These are phyloP conservation scores for Arothron firmamentum DNA, from an alignment of 2,113 vertebrate species.

Conservation along the genomic window DNA sequence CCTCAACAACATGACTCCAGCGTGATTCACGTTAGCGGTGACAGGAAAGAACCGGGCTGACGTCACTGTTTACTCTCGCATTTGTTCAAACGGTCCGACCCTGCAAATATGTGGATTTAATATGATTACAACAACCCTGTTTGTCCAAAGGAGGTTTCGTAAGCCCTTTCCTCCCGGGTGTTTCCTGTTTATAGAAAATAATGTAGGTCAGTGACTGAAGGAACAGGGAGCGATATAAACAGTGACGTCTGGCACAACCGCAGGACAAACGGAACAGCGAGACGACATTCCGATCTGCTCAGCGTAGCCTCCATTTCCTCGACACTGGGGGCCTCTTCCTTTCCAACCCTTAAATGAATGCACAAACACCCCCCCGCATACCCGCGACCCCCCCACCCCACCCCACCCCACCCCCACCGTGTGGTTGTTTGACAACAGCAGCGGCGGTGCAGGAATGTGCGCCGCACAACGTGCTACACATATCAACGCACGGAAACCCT, in stretches of 20 bases:
- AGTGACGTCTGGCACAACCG: no score
- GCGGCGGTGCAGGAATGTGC: slow-evolving; percentile 62
- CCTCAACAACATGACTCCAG: slow-evolving; percentile 1
- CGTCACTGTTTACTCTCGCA: no score
- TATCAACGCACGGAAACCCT: slow-evolving; percentile 42
- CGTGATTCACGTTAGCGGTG: no score
- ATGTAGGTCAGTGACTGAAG: no score
- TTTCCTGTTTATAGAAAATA: not conserved
- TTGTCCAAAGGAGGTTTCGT: not conserved
- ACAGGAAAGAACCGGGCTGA: no score
- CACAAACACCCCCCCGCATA: not conserved
- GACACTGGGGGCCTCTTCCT: slow-evolving; percentile 19
- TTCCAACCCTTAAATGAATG: slow-evolving; percentile 33
- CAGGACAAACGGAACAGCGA: not conserved
- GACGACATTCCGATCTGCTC: not conserved
- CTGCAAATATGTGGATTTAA: no score
- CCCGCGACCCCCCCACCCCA: not conserved
- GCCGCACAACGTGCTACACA: slow-evolving; percentile 65
- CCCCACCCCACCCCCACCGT: slow-evolving; percentile 3
- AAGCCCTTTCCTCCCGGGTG: not conserved
- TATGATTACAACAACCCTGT: not conserved
- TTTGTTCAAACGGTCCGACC: no score
- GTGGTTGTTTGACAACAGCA: slow-evolving; percentile 64
- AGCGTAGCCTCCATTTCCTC: slow-evolving; percentile 20
- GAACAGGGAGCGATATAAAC: not conserved